These are phyloP conservation scores for Ophion ventricosus DNA, from an alignment of 2,888 invertebrate species.

Conservation along the genomic window DNA sequence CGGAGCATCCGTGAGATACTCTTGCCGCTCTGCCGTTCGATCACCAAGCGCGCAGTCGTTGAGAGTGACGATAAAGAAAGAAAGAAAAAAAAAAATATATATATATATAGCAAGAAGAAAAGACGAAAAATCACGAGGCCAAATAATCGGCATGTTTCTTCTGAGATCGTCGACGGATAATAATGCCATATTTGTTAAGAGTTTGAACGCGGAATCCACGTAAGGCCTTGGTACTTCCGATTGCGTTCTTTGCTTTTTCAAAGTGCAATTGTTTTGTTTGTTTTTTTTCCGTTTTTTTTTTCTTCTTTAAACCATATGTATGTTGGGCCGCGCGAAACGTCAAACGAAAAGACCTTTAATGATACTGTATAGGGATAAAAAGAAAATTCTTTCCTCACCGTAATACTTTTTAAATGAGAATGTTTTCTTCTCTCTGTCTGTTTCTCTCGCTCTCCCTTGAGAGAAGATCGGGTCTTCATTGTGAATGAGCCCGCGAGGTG, in stretches of 20 bases:
- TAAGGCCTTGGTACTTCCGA: background rate
- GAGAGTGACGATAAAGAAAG: background rate
- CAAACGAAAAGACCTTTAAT: constrained; percentile 41
- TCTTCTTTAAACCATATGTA: background rate
- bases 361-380: constrained; percentile 38
- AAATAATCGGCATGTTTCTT: background rate
- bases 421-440: background rate
- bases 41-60: background rate
- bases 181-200: background rate
- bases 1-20: background rate
- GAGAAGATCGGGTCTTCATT: constrained; percentile 27
- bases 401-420: background rate
- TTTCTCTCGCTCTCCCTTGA: constrained; percentile 1
- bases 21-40: background rate
- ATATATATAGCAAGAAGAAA: background rate
- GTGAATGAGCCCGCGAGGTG: constrained; percentile 51
- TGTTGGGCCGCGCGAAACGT: constrained; percentile 23
- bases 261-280: background rate
- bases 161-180: background rate
- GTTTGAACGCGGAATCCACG: background rate
- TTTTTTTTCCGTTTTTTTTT: background rate
- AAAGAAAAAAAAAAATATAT: background rate
- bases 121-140: background rate
- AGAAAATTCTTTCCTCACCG: background rate
- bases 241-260: constrained; percentile 1